These are phyloP conservation scores for Parauchenoglanis ngamensis DNA, from an alignment of 2,797 vertebrate genomes.

Conservation along the genomic window DNA sequence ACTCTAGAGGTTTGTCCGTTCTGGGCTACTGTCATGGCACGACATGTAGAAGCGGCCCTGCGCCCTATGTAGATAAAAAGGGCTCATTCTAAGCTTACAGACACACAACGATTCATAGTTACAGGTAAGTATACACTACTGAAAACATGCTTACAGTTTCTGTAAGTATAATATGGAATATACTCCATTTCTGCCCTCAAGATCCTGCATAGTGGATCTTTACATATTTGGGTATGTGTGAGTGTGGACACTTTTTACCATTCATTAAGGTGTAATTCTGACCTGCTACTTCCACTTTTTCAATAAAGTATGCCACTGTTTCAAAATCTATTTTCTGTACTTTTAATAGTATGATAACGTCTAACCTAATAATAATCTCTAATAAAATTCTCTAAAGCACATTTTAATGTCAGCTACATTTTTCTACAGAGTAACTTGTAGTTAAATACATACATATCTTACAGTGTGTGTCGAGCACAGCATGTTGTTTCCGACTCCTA, in stretches of 20 bases:
- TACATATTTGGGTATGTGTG: neutral
- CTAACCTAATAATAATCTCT: too few relatives aligned
- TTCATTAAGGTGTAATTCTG: neutral
- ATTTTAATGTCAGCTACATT: neutral
- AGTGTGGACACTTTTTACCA: neutral
- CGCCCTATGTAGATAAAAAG: too few relatives aligned
- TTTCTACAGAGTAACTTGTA: neutral
- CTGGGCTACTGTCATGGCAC: too few relatives aligned
- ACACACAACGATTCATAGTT: too few relatives aligned
- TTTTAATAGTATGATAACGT: too few relatives aligned
- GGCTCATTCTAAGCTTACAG: too few relatives aligned
- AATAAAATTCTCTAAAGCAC: neutral
- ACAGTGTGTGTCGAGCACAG: neutral
- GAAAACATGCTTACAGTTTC: too few relatives aligned
- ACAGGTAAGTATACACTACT: too few relatives aligned
- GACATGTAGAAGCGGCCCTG: too few relatives aligned
- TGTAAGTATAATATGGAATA: too few relatives aligned
- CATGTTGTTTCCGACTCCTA: neutral
- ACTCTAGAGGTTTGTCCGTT: too few relatives aligned
- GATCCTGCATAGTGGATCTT: neutral
- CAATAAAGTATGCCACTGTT: neutral
- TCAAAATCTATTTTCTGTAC: neutral
- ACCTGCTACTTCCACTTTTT: neutral
- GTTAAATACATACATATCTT: neutral
- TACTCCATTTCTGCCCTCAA: too few relatives aligned